A percentile compares a stretch with the other conserved stretches of the same genome.
These are phyloP conservation scores for Phoxinus dragarum DNA, from an alignment of 2,797 vertebrate genomes.

Conservation along the genomic window DNA sequence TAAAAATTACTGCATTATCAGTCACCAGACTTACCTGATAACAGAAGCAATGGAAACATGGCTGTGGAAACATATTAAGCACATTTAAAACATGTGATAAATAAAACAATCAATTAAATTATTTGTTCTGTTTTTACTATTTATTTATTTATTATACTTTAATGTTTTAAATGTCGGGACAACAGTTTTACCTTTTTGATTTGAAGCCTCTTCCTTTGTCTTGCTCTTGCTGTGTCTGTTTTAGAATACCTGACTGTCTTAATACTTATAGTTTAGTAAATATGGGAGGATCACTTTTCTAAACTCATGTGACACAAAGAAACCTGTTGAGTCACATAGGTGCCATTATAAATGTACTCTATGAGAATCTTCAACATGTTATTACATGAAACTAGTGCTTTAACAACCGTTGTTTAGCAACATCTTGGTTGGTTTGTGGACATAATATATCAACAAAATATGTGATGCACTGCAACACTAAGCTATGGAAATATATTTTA, in stretches of 20 bases:
- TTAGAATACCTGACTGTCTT: neutral
- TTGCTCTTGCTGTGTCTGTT: neutral
- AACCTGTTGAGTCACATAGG: neutral
- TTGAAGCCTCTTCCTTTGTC: neutral
- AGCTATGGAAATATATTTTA: neutral
- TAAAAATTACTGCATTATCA: neutral
- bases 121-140: neutral
- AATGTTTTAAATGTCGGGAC: neutral
- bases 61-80: neutral
- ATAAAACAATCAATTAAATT: neutral
- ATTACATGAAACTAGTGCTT: neutral
- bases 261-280: neutral
- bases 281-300: neutral
- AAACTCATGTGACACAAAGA: neutral
- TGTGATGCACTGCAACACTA: neutral
- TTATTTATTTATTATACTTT: neutral
- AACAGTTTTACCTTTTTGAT: neutral
- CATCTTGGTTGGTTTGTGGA: neutral
- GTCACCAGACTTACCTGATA: neutral
- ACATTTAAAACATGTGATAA: neutral
- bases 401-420: neutral
- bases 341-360: neutral
- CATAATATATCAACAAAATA: neutral
- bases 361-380: neutral
- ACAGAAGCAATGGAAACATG: neutral